Base-by-base conservation (phyloP, 2,888 invertebrate species). In the Druceiella hillmani region DNA sequence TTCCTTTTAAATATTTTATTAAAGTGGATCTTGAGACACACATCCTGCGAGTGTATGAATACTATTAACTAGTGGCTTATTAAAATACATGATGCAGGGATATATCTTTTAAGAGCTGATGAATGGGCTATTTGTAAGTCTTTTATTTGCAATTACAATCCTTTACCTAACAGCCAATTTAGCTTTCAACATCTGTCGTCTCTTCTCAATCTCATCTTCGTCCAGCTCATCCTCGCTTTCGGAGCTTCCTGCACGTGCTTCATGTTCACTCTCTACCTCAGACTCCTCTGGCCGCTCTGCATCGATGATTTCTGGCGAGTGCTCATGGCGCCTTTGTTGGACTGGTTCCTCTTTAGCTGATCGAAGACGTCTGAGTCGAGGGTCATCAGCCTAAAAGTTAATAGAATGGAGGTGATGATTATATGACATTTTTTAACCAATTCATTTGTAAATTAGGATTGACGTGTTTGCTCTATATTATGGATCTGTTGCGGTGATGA, bases 151-250 rank as follows among this genome's bases (percentile, higher is more conserved):
- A n/a, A n/a, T n/a, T n/a, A n/a, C 31, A 30, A 30, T 13, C n/a
- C 11, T 33, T 7, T 13, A 69, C 68, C 69, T 65, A 6, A 67
- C 66, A 43, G 67, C 61, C 43, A 70, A 59, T 55, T 69, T 69
- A 38, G 66, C 66, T 48, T 64, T 64, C 17, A 69, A 62, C 28
- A 63, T 64, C 41, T 81, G 77, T 40, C 93, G 73, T n/a, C 90
- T 74, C 47, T 77, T 76, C 56, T 94, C 93, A 53, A 91, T 83
- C 62, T 91, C 91, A 22, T 79, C 78, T 46, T 91, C 91, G 47
- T 89, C 89, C 2, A 90, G 63, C 48, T 90, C 89, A 46, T 86
- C 87, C 55, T 91, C 90, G 42, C 86, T 85, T 52, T 85, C 86
- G 0, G 74, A 74, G 45, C 65, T 69, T 43, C 65, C 66, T 33